Evolutionary conservation across 1,140 invertebrate genomes (phyloP), one percentile per base, ranked within the genome.

Genomic region (Pygmarrhopalites habei): DNA sequence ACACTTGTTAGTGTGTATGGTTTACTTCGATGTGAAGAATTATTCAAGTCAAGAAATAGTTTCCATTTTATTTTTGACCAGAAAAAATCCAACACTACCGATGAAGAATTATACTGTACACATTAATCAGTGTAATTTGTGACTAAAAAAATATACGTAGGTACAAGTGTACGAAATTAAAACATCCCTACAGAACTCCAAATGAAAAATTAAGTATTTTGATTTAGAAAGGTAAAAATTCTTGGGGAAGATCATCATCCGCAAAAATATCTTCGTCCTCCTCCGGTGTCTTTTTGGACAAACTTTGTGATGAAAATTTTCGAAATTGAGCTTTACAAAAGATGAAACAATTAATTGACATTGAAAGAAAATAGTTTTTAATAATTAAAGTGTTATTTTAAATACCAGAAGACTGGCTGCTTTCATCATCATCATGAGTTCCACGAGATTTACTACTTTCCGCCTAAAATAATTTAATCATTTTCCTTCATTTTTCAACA

Each of bases 261-360:
- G 19, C 56, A 35, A 58, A 58, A 44, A 58, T 58, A 25, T 58
- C 56, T 14, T 58, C 56, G 26, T 58, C 56, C 12, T 58, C 56
- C 29, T 56, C 53, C 12, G 5, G 19, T 46, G 35, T 30, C 35
- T 44, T 2, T 19, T 26, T 7, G 25, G 2, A 23, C 56, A 5
- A 15, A 29, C 23, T 2, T 15, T 26, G 53, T 12, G 12, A 19
- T 28, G 28, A 5, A 32, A 7, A 7, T 25, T 52, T 14, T 25
- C 49, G 7, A 32, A 56, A 56, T 56, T n/a, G 5, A n/a, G 29
- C 19, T 23, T 7, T 17, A 3, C 10, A 4, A 52, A 28, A 52
- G 15, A 52, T 25, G 7, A 14, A 52, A 52, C 14, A 15, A 26
- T 26, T 3, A 7, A 19, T 15, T 19, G 23, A 19, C 4, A 52